A percentile compares a stretch with the other conserved stretches of the same genome.
phyloP scores from a whole-genome alignment of 1,140 invertebrate genomes.

The Meloidogyne floridensis region DNA sequence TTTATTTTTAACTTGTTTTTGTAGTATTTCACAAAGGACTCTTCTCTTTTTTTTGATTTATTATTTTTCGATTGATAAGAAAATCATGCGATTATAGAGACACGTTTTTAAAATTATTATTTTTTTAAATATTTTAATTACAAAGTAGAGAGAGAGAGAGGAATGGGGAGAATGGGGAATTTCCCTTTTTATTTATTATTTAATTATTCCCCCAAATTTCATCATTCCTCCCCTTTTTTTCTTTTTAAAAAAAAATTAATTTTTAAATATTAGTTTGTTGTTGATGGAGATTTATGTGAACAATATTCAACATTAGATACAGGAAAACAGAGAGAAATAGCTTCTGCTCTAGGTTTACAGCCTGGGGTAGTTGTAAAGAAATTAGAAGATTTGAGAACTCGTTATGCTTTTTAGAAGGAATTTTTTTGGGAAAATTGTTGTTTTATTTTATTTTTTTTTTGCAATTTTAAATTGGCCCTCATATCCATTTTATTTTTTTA shows the following conservation, averaged over 20 bases:
- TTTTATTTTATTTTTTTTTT: not conserved
- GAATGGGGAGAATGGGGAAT: not conserved
- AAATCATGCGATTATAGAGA: constrained; percentile 2
- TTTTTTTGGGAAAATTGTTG: not conserved
- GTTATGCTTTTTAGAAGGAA: constrained; percentile 82
- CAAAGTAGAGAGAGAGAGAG: not conserved
- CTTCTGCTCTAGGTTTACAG: constrained; percentile 83
- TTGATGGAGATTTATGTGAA: constrained; percentile 98
- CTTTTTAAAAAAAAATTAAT: constrained; percentile 40
- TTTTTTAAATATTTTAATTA: not conserved
- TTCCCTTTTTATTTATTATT: not conserved
- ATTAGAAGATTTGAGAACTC: constrained; percentile 86
- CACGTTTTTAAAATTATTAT: not conserved
- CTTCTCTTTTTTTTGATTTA: not conserved
- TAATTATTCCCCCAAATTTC: not conserved
- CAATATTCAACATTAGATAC: constrained; percentile 95
- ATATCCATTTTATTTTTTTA: not conserved
- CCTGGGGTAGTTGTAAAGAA: constrained; percentile 95
- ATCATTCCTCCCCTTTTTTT: not conserved
- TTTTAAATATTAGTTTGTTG: constrained; percentile 77
- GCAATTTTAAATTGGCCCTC: not conserved
- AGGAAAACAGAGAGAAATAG: constrained; percentile 89
- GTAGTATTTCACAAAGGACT: too few relatives aligned
- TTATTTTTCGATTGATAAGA: constrained; percentile 1
- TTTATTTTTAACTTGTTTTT: too few relatives aligned